Base-by-base conservation (phyloP, 2,113 vertebrate species). In the Seriola aureovittata region DNA sequence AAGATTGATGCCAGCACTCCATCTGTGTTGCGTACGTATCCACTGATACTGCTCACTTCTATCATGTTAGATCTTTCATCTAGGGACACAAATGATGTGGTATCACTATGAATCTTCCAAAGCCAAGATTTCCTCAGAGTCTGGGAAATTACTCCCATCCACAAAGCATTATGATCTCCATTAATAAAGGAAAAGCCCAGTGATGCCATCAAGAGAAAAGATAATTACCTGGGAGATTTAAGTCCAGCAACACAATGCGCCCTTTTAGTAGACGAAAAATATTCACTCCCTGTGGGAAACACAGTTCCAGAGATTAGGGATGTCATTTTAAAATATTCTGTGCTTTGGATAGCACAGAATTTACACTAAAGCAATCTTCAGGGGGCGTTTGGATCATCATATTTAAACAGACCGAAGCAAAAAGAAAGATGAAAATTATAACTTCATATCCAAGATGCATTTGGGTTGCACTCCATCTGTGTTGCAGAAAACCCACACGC, bases 151-250 rank as follows among this genome's bases (percentile, higher is more conserved):
- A 78, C 83, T 89, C 59, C 74, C 73, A 72, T 88, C 88, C 16
- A 52, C 40, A 63, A 55, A 78, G 32, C 68, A 75, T 87, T 86
- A 89, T 84, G 68, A 86, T 90, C 65, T 82, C 74, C 81, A 88
- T 88, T 91, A 93, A 91, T 92, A 88, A 90, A 89, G 75, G 59
- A 78, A 69, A 82, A 90, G 46, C 86, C 62, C 81, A 75, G 60
- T 42, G 81, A 92, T 83, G 83, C 78, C 85, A 91, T 87, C 75
- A 78, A 87, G 80, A 84, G 75, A 66, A 42, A 71, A 79, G 83
- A 88, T 90, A 89, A 93, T 93, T 92, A 87, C 86, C 66, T 60
- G 17, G 36, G 84, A 90, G 89, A 91, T 87, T 89, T 87, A 85
- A 73, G 74, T 66, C 78, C 72, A 87, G 75, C 84, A 84, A 77